Evolutionary conservation across 2,113 vertebrate genomes (phyloP).

Genomic region (Antigone vipio): DNA sequence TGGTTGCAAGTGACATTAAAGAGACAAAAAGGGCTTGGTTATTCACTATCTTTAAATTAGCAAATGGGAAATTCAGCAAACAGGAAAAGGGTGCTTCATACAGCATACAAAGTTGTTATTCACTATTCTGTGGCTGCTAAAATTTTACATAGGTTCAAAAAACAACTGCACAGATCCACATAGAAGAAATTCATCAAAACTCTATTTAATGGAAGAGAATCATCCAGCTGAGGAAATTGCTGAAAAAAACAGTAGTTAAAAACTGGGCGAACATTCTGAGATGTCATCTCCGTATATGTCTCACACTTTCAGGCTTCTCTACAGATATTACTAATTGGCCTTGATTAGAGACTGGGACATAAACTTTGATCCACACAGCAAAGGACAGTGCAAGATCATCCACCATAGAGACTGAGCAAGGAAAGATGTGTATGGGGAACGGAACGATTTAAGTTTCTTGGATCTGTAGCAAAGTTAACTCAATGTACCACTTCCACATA

Average conservation of each 20-base stretch:
- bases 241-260: neutral
- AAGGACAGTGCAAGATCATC: neutral
- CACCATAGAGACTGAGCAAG: neutral
- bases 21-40: neutral
- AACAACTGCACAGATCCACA: neutral
- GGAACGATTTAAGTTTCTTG: neutral
- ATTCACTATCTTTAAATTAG: neutral
- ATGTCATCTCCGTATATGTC: neutral
- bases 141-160: neutral
- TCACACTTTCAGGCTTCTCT: neutral
- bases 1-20: neutral
- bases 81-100: neutral
- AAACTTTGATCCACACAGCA: neutral
- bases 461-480: neutral
- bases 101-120: neutral
- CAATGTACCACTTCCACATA: neutral
- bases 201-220: neutral
- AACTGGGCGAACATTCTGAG: neutral
- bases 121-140: neutral
- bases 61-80: neutral
- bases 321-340: neutral
- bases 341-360: neutral
- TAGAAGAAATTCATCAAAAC: neutral
- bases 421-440: neutral
- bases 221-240: neutral